Conservation (phyloP, 2,888 invertebrate species). For the Scrobipalpa costella region DNA sequence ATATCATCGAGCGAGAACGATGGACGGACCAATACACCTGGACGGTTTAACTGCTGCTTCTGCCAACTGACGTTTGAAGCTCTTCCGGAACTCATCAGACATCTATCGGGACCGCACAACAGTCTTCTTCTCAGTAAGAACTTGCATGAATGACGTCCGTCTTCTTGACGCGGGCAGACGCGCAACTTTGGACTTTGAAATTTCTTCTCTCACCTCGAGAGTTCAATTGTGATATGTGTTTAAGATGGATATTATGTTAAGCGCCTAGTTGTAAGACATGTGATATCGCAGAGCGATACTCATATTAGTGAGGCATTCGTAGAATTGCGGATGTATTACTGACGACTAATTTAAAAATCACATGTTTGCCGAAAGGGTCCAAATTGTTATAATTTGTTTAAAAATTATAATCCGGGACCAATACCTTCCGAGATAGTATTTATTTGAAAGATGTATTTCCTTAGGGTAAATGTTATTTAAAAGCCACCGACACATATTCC, state of each 20-base stretch:
- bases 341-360: constrained; percentile 66
- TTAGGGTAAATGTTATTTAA: constrained; percentile 78
- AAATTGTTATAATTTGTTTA: constrained; percentile 81
- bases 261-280: constrained; percentile 64
- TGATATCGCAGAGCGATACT: constrained; percentile 78
- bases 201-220: constrained; percentile 66
- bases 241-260: constrained; percentile 70
- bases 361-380: constrained; percentile 77
- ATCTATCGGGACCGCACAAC: constrained; percentile 93
- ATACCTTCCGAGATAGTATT: constrained; percentile 81
- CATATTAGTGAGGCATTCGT: constrained; percentile 64
- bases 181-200: constrained; percentile 72
- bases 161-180: constrained; percentile 60
- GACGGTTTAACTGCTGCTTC: constrained; percentile 92
- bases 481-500: constrained; percentile 82
- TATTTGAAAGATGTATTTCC: constrained; percentile 80
- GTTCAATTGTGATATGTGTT: constrained; percentile 80
- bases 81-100: constrained; percentile 91
- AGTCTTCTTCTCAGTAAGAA: constrained; percentile 93
- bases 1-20: constrained; percentile 91
- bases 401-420: constrained; percentile 82
- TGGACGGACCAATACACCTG: constrained; percentile 82
- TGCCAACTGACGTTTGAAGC: constrained; percentile 93
- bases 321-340: constrained; percentile 62
- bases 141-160: constrained; percentile 85